Base-by-base conservation (phyloP, 2,113 vertebrate genomes). In the Erpornis zantholeuca region DNA sequence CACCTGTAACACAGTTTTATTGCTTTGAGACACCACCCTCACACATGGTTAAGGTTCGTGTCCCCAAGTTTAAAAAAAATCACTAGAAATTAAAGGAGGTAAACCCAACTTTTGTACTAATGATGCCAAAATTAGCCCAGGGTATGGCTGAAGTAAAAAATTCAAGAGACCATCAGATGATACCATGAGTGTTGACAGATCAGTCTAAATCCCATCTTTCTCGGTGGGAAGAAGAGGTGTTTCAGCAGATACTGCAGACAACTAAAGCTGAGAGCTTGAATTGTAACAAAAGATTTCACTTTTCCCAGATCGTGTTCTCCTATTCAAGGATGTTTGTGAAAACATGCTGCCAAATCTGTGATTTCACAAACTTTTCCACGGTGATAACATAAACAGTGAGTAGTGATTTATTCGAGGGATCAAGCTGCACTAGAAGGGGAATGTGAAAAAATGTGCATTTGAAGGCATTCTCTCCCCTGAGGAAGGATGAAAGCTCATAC, bases 281-380 rank as follows among this genome's bases (percentile, higher is more conserved):
- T 31, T 64, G 35, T 28, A 81, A 88, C 40, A 63, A 81, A 96
- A 36, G 5, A 2, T 90, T 93, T 77, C 50, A 42, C 52, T 73
- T 90, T 86, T 92, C 92, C 89, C 88, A 94, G 76, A 80, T 11
- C 0, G 77, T 56, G 64, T 54, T 94, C 64, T 88, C 68, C 52
- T 83, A 10, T 63, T 75, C 4, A 22, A 95, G 72, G 92, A 88
- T 90, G 86, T 90, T 96, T 92, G 61, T 88, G 86, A 90, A 92
- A 65, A 36, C 1, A 4, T 8, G 40, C 71, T 88, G 92, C 82
- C 88, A 84, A 77, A 95, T 93, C 87, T 83, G 79, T 71, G 82
- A 95, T 88, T 94, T 90, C 92, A 94, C 79, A 86, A 91, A 93
- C 82, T 91, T 72, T 94, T 96, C 89, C 80, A 66, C 52, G 2